phyloP scores from a whole-genome alignment of 1,140 invertebrate genomes.

The Drosophila carrolli region DNA sequence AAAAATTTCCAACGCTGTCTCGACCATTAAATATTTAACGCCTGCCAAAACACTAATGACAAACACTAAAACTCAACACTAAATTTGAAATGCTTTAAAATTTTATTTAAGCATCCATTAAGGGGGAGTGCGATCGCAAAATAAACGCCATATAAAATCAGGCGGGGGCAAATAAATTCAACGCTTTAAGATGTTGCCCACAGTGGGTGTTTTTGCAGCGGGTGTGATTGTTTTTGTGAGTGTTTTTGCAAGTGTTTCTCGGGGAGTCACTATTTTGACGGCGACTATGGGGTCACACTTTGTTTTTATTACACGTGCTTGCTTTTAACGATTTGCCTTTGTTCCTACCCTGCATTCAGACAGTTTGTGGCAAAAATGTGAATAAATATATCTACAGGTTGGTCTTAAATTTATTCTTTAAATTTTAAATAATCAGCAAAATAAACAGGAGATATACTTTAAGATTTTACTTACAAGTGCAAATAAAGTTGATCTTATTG shows the following conservation, averaged over 20 bases:
- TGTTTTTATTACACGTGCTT: conserved; percentile 69
- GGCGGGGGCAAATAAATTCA: conserved; percentile 72
- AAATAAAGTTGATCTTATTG: too few relatives aligned
- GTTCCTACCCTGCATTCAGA: conserved; percentile 15
- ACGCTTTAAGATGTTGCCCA: conserved; percentile 64
- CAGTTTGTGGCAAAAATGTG: conserved; percentile 6
- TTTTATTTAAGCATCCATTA: conserved; percentile 82
- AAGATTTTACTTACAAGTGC: too few relatives aligned
- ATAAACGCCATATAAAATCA: conserved; percentile 77
- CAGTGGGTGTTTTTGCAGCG: conserved; percentile 1
- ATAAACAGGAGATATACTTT: too few relatives aligned
- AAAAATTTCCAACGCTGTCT: conserved; percentile 44
- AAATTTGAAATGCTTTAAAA: conserved; percentile 78
- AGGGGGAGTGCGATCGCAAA: conserved; percentile 49
- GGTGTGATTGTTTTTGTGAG: conserved; percentile 2
- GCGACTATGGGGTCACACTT: conserved; percentile 58
- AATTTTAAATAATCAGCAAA: too few relatives aligned
- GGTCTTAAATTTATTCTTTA: background rate
- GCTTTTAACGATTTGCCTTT: conserved; percentile 58
- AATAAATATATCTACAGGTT: background rate
- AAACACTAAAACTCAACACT: conserved; percentile 78
- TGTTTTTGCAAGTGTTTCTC: conserved; percentile 9
- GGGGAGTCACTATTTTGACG: conserved; percentile 40
- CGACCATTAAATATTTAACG: conserved; percentile 78
- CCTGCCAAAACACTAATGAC: conserved; percentile 81